These are phyloP conservation scores for Cyprinodon variegatus DNA, from an alignment of 2,113 vertebrate species.

Conservation along the genomic window DNA sequence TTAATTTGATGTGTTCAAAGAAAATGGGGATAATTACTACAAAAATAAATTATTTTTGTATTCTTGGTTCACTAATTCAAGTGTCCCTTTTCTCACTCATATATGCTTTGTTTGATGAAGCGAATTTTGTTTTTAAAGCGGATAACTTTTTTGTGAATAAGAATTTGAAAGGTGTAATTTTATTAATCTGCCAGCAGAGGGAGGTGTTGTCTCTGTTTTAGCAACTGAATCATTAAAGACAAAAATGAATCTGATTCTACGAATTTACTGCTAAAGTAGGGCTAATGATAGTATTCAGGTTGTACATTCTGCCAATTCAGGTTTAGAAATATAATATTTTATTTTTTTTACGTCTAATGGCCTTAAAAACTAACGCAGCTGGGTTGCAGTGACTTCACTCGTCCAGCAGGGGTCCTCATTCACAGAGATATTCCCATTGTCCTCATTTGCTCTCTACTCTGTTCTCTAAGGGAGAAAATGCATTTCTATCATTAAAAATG, in stretches of 20 bases:
- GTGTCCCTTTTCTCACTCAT: neutral
- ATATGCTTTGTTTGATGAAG: neutral
- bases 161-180: constrained; percentile 33
- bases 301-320: neutral
- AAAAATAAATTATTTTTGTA: too few relatives aligned
- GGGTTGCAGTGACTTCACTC: neutral
- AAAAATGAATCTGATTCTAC: neutral
- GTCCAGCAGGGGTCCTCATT: constrained; percentile 57
- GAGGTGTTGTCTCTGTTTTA: constrained; percentile 47
- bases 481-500: neutral
- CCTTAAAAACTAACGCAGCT: neutral
- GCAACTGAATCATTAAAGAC: neutral
- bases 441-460: constrained; percentile 38
- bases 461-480: neutral
- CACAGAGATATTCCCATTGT: constrained; percentile 32
- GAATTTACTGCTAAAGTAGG: neutral
- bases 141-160: neutral
- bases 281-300: neutral
- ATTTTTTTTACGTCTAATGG: neutral
- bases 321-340: neutral
- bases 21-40: too few relatives aligned
- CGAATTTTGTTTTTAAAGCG: constrained; percentile 18
- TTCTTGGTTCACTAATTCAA: too few relatives aligned
- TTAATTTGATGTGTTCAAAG: too few relatives aligned
- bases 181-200: constrained; percentile 23